phyloP scores from a whole-genome alignment of 2,797 vertebrate species.

The Sandelia bainsii region DNA sequence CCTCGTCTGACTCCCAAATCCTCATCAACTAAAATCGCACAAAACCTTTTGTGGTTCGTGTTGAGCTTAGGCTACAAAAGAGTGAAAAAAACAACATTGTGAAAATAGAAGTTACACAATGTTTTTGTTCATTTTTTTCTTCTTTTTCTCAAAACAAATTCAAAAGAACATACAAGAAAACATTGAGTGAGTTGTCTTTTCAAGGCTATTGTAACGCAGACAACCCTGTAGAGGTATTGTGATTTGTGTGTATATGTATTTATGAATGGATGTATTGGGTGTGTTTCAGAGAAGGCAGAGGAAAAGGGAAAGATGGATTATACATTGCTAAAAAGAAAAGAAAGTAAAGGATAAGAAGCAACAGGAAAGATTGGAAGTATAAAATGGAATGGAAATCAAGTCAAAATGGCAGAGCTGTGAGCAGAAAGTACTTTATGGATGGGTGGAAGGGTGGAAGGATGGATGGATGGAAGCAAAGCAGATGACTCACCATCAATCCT shows the following conservation, averaged over 20 bases:
- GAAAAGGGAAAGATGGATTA: neutral
- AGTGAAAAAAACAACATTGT: neutral
- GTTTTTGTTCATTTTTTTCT: too few species aligned
- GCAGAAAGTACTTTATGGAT: constrained; percentile 39
- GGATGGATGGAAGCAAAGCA: constrained; percentile 41
- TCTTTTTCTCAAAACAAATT: neutral
- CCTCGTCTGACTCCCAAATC: neutral
- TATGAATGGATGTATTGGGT: neutral
- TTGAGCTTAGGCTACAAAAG: neutral
- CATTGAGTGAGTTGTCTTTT: neutral
- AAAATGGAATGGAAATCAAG: constrained; percentile 34
- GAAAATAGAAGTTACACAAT: neutral
- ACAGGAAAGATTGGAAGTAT: neutral
- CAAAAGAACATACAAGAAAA: neutral
- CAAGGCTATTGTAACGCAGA: neutral
- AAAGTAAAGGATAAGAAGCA: neutral
- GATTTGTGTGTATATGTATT: neutral
- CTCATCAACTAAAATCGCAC: neutral
- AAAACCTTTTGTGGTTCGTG: neutral
- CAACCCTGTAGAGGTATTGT: too few species aligned
- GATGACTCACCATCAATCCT: constrained; percentile 93
- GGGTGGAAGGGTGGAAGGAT: constrained; percentile 25
- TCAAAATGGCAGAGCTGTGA: constrained; percentile 32
- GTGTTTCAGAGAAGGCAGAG: neutral
- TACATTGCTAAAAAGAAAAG: neutral